These are phyloP conservation scores for Pelosia muscerda DNA, from an alignment of 2,888 invertebrate genomes.

Conservation along the genomic window DNA sequence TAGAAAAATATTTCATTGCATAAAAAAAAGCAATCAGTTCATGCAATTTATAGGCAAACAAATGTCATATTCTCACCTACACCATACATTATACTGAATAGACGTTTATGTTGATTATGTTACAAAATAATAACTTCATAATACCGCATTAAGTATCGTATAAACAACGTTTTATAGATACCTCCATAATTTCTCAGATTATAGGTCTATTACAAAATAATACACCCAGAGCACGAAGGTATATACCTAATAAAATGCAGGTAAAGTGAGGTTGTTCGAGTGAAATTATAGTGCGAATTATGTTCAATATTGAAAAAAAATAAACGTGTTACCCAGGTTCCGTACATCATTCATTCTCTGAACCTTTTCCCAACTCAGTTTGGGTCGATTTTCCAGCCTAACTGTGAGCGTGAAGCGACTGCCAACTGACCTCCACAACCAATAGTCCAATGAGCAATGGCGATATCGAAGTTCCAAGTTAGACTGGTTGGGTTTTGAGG, in stretches of 20 bases:
- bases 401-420: too few relatives aligned
- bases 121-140: constrained; percentile 31
- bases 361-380: too few relatives aligned
- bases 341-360: too few relatives aligned
- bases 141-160: constrained; percentile 9
- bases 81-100: background rate
- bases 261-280: constrained; percentile 33
- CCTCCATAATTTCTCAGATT: constrained; percentile 39
- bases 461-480: too few relatives aligned
- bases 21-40: too few relatives aligned
- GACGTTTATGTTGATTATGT: constrained; percentile 29
- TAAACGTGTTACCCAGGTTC: constrained; percentile 6
- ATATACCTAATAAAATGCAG: constrained; percentile 39
- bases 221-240: constrained; percentile 43
- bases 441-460: too few relatives aligned
- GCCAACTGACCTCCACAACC: too few relatives aligned
- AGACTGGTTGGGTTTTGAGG: too few relatives aligned
- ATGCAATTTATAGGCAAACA: background rate
- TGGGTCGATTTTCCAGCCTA: too few relatives aligned
- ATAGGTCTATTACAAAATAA: constrained; percentile 41
- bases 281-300: constrained; percentile 37
- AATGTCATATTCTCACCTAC: background rate
- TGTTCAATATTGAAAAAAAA: background rate
- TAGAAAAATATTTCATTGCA: too few relatives aligned
- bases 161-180: constrained; percentile 33